Base-by-base conservation (phyloP, 2,113 vertebrate genomes). In the Phrynocephalus versicolor region DNA sequence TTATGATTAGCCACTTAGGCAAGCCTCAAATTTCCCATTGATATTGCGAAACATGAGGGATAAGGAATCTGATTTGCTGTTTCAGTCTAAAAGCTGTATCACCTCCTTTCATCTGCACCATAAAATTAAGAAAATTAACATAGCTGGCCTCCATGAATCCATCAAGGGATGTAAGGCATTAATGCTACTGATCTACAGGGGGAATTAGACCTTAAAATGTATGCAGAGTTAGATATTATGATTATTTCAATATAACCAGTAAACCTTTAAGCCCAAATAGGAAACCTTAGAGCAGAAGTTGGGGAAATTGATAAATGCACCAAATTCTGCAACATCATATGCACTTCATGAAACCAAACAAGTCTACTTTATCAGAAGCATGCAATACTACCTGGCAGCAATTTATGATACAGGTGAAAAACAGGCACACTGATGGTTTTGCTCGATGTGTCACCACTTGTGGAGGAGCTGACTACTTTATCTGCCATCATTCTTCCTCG, bases 351-450 rank as follows among this genome's bases (percentile, higher is more conserved):
- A 51, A 25, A 83, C 35, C 3, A 41, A 16, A 41, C 0, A n/a
- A 84, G 83, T 60, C 23, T 78, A 19, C 10, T 65, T 60, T 60
- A 45, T 14, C 39, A 60, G 7, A 0, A 65, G 30, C 83, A 16
- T 10, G 79, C 41, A 83, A 83, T 76, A 64, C 91, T 94, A 97
- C 97, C 97, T 92, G 96, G 96, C 81, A 99, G 96, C 74, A 99
- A 96, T 91, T 98, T 98, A 96, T 99, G 98, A 93, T 98, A 99
- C 0, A 99, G 97, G 87, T 99, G 98, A 95, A 99, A 99, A 88
- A 99, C 98, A 6, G 99, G 98, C 75, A 99, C 98, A 64, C 98
- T 99, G 94, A 99, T 99, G 85, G 98, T 98, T 95, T 99, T 99
- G 94, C 94, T 97, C 79, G 98, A 97, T 30, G 98, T 94, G 81